Conservation (phyloP, 2,888 invertebrate species). For the Tachystola acroxantha region DNA sequence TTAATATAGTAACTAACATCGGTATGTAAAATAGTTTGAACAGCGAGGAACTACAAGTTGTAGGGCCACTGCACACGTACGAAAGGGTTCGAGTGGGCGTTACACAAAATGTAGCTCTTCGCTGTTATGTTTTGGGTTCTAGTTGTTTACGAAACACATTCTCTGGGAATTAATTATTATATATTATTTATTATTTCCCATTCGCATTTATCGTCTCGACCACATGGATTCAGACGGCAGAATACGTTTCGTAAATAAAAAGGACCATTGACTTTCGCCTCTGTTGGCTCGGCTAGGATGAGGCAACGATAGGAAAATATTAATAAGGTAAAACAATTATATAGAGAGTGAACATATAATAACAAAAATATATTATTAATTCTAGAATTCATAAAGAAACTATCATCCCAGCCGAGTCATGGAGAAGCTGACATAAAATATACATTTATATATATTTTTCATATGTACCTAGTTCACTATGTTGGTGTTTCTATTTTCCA, state of each 20-base stretch:
- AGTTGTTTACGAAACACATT: conserved; percentile 43
- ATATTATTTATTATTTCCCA: background rate
- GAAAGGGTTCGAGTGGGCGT: conserved; percentile 14
- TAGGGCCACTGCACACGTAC: conserved; percentile 21
- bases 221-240: conserved; percentile 26
- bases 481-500: conserved; percentile 74
- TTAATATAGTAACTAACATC: conserved; percentile 66
- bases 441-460: conserved; percentile 46
- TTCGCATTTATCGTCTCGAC: conserved; percentile 11
- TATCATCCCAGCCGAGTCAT: conserved; percentile 44
- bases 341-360: conserved; percentile 61
- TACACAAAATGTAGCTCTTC: conserved; percentile 39
- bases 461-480: conserved; percentile 67
- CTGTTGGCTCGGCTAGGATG: conserved; percentile 38
- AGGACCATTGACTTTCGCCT: conserved; percentile 29
- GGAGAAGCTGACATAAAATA: conserved; percentile 36
- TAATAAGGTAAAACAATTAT: conserved; percentile 54
- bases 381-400: conserved; percentile 53
- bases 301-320: conserved; percentile 38
- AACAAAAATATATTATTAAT: conserved; percentile 70
- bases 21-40: conserved; percentile 71
- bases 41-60: conserved; percentile 50
- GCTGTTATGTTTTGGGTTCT: conserved; percentile 31
- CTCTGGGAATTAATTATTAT: conserved; percentile 10
- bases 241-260: conserved; percentile 43